Evolutionary conservation across 1,140 invertebrate genomes (phyloP), one percentile per base, ranked within the genome.

Genomic region (Drosophila sturtevanti): DNA sequence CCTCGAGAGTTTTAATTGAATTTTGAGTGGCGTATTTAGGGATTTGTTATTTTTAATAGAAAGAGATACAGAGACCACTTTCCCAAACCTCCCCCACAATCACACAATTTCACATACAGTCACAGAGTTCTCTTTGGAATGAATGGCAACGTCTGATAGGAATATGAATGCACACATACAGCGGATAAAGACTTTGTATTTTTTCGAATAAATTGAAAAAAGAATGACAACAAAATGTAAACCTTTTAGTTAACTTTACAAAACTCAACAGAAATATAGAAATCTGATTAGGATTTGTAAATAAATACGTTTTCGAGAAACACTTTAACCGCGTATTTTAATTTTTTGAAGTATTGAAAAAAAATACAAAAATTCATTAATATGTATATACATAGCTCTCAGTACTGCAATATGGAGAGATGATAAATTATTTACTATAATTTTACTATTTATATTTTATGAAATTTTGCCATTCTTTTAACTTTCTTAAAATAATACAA

Each of bases 11-110:
- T 89, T 87, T 87, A 87, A 87, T 87, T 87, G 82, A 87, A 87
- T 87, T 87, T 89, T 87, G 82, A 87, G 79, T 87, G 82, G 68
- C 68, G 84, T 87, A 82, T 79, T 86, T 86, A 87, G 81, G 82
- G 81, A 87, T 86, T 86, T 87, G 81, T 87, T 86, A 87, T 87
- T 87, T 86, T 81, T 87, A 86, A 87, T 86, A 81, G 82, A 87
- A 87, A 76, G 76, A 63, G 68, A 72, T 51, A 35, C 34, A 48
- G 4, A 14, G 12, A 48, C 41, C 41, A 48, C 9, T 21, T 9
- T 14, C 9, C 2, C 41, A 18, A 14, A 44, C 4, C 4, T 14
- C 14, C n/a, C 6, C 14, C 3, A 0, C 41, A 11, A 16, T 6
- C 41, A 21, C 16, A 21, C 41, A 11, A 16, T 21, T 16, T 9